Percentiles rank a stretch among this genome's conserved stretches.
phyloP scores from a whole-genome alignment of 1,140 invertebrate genomes.

The Bombus waltoni region DNA sequence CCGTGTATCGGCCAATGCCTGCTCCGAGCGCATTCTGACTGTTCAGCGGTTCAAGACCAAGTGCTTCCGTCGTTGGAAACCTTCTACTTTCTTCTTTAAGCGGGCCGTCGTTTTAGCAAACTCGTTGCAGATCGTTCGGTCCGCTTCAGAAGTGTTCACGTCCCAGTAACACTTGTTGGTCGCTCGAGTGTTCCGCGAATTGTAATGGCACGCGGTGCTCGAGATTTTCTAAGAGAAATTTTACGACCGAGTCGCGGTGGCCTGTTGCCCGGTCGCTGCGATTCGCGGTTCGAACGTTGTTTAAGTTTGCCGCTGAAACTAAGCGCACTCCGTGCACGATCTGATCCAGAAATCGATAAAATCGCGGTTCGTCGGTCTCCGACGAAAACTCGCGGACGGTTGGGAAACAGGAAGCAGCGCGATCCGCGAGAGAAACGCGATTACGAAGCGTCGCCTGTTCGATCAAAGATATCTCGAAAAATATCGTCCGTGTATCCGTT shows the following conservation, averaged over 20 bases:
- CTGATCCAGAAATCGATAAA: no score
- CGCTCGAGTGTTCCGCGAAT: slow-evolving; percentile 15
- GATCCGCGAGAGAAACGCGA: no score
- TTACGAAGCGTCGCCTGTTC: no score
- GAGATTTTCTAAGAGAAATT: slow-evolving; percentile 12
- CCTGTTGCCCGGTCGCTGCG: background rate
- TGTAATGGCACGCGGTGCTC: background rate
- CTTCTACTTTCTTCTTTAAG: background rate
- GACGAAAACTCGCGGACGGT: no score
- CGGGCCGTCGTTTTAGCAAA: background rate
- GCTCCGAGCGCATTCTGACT: background rate
- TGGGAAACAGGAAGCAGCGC: no score
- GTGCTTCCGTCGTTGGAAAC: background rate
- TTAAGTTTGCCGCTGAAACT: no score
- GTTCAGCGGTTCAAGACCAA: background rate
- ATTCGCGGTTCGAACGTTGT: background rate
- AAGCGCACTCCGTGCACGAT: no score
- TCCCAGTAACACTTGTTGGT: background rate
- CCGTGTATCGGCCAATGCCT: no score
- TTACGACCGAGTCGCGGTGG: background rate
- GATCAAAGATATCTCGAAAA: no score
- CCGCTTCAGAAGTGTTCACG: background rate
- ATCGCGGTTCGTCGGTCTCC: no score
- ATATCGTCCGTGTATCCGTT: background rate
- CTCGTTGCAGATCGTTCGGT: background rate